Evolutionary conservation across 1,140 invertebrate species (phyloP).

Genomic region (Chelonus insularis): DNA sequence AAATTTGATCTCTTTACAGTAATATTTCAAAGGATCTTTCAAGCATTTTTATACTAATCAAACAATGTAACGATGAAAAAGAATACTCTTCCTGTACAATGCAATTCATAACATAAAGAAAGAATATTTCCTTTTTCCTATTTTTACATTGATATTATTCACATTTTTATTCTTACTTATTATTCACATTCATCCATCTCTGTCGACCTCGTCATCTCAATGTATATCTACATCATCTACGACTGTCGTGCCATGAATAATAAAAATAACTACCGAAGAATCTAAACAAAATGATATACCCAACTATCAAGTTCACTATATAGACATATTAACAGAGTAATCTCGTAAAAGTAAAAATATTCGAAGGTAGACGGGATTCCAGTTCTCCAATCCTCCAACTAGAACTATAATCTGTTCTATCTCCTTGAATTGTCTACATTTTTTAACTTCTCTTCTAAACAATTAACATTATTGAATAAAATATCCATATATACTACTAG

Average conservation of each 20-base stretch:
- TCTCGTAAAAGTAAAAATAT: conserved; percentile 4
- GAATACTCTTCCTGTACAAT: too few species aligned
- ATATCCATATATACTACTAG: too few species aligned
- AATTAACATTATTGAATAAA: too few species aligned
- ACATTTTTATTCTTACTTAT: background rate
- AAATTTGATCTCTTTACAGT: too few species aligned
- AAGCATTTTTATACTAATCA: too few species aligned
- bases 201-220: conserved; percentile 6
- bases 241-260: conserved; percentile 13
- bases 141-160: background rate
- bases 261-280: background rate
- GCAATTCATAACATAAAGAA: background rate
- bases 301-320: background rate
- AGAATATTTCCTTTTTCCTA: background rate
- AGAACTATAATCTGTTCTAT: background rate
- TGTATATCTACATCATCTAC: background rate
- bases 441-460: background rate
- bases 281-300: conserved; percentile 13
- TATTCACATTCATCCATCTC: conserved; percentile 17
- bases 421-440: conserved; percentile 1
- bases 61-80: too few species aligned
- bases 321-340: background rate
- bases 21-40: too few species aligned
- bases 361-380: conserved; percentile 7
- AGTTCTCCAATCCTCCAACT: background rate